Percentiles rank a stretch among this genome's conserved stretches.
Evolutionary conservation across 2,797 vertebrate genomes (phyloP).

Genomic region (Varecia variegata): DNA sequence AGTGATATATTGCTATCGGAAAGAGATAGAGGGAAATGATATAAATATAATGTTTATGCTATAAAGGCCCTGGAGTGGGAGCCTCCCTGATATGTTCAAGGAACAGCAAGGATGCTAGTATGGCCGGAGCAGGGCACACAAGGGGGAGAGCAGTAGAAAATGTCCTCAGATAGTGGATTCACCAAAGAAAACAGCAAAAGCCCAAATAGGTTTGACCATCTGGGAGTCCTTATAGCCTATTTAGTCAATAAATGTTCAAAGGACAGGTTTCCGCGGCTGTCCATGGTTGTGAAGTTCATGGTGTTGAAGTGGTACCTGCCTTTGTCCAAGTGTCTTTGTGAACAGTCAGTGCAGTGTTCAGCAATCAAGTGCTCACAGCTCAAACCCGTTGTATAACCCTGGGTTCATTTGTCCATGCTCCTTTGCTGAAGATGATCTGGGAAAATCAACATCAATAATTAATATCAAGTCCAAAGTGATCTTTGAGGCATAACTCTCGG

Average conservation of each 20-base stretch:
- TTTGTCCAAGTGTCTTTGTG: conserved; percentile 27
- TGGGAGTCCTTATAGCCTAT: not conserved
- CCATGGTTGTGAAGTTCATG: not conserved
- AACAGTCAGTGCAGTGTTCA: not conserved
- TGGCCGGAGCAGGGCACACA: not conserved
- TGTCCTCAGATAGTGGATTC: conserved; percentile 34
- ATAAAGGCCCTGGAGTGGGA: not conserved
- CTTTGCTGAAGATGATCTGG: not conserved
- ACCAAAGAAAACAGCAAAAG: not conserved
- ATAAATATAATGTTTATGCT: not conserved
- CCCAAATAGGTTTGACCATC: not conserved
- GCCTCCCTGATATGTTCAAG: not conserved
- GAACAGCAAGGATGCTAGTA: not conserved
- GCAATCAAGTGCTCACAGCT: not conserved
- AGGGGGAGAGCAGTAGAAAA: not conserved
- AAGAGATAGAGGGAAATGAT: not conserved
- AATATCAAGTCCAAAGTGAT: not conserved
- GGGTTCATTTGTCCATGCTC: not conserved
- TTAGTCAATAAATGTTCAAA: not conserved
- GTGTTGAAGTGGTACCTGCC: not conserved
- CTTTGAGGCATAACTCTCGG: not conserved
- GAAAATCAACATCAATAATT: not conserved
- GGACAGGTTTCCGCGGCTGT: not conserved
- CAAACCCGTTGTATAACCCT: not conserved
- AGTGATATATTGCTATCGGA: not conserved